Percentiles rank a stretch among this genome's conserved stretches.
Evolutionary conservation across 37 sponge, comb jelly and placozoan genomes (phyloP).

Genomic region (Bolinopsis microptera): DNA sequence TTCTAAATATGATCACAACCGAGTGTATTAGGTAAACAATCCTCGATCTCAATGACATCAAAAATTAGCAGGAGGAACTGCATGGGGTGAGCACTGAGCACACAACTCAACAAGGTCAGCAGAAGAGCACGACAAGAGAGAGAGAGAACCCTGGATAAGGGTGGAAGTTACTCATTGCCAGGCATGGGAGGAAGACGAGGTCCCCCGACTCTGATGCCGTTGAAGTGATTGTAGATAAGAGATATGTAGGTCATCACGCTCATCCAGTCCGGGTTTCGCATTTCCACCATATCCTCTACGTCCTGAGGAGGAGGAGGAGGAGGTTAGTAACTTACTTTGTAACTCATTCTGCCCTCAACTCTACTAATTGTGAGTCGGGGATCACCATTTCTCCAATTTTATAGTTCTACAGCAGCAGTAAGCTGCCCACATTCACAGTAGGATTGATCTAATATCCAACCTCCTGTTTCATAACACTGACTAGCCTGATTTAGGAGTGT

Average conservation of each 20-base stretch:
- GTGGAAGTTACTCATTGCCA: conserved; percentile 3
- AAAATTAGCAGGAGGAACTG: no score
- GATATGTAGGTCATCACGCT: conserved; percentile 89
- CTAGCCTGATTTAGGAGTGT: background rate
- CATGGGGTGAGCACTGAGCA: no score
- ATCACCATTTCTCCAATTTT: no score
- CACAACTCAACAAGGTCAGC: no score
- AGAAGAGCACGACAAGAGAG: no score
- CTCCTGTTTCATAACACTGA: background rate
- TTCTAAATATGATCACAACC: no score
- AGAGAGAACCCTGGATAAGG: background rate
- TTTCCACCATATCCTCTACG: conserved; percentile 83
- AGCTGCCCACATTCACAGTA: no score
- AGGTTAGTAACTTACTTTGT: background rate
- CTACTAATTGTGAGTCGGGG: no score
- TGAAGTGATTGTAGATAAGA: conserved; percentile 72
- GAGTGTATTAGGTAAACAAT: no score
- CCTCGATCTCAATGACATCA: no score
- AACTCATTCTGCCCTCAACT: no score
- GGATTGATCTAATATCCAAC: background rate
- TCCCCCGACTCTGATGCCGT: conserved; percentile 54
- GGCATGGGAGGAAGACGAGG: conserved; percentile 61
- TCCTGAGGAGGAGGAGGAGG: conserved; percentile 69
- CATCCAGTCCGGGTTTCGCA: conserved; percentile 82
- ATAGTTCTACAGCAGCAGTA: no score